A percentile compares a stretch with the other conserved stretches of the same genome.
Conservation (phyloP, 1,140 invertebrate species). For the Atopsyche davidsoni region DNA sequence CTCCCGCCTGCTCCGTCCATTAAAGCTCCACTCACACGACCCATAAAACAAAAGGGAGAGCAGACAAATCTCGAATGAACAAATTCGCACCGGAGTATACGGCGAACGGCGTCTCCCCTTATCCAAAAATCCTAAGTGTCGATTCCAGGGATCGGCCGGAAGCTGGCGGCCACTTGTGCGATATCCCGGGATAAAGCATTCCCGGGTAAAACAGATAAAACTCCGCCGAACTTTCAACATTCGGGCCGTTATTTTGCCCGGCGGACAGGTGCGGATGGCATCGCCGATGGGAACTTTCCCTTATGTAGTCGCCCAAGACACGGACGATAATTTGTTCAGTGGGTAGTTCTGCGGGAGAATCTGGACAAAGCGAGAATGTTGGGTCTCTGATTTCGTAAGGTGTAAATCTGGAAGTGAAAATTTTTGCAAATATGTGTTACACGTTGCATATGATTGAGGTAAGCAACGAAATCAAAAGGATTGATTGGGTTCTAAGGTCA, state of each 20-base stretch:
- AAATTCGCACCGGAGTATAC: background rate
- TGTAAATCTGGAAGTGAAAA: too few species aligned
- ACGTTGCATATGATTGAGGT: too few species aligned
- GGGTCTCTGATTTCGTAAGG: too few species aligned
- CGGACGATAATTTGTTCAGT: constrained; percentile 3
- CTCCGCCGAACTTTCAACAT: constrained; percentile 15
- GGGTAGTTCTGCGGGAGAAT: background rate
- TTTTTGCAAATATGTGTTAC: too few species aligned
- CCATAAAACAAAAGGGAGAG: constrained; percentile 6
- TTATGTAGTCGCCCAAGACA: background rate
- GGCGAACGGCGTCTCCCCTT: constrained; percentile 5
- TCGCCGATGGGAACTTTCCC: background rate
- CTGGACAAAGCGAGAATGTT: too few species aligned
- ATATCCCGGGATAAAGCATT: background rate
- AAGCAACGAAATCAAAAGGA: too few species aligned
- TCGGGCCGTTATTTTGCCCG: constrained; percentile 14
- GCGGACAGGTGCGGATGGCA: constrained; percentile 19
- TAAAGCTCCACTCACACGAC: too few species aligned
- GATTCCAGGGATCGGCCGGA: constrained; percentile 14
- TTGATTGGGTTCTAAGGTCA: too few species aligned
- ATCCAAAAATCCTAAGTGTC: constrained; percentile 22
- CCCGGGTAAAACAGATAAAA: constrained; percentile 22
- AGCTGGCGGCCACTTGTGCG: constrained; percentile 13
- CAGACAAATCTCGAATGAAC: constrained; percentile 7
- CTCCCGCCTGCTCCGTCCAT: too few species aligned